phyloP scores from a whole-genome alignment of 2,113 vertebrate species.

The Typhlomys cinereus region DNA sequence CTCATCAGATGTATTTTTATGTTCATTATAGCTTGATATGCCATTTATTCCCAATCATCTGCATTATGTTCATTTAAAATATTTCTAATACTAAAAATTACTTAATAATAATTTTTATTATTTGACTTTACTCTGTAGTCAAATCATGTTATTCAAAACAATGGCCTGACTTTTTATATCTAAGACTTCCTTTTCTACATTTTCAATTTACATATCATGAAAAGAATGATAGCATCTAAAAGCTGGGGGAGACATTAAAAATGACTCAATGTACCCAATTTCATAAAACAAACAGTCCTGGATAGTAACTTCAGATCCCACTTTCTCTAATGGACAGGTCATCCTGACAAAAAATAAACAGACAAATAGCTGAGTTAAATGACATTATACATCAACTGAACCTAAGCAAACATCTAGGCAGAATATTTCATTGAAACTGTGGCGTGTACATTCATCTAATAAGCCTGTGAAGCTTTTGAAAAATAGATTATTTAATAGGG shows the following conservation, averaged over 20 bases:
- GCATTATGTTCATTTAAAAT: constrained; percentile 5
- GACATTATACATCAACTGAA: no score
- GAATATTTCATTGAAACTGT: no score
- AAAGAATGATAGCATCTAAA: background rate
- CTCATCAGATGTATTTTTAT: background rate
- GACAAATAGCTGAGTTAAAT: no score
- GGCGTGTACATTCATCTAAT: no score
- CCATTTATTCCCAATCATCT: background rate
- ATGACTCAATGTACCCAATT: background rate
- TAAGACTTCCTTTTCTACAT: background rate
- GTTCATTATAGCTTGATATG: background rate
- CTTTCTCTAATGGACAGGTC: no score
- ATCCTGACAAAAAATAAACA: no score
- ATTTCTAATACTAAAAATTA: constrained; percentile 25
- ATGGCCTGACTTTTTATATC: background rate
- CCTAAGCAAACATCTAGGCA: no score
- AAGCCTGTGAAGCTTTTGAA: no score
- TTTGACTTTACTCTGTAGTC: background rate
- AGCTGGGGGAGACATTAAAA: background rate
- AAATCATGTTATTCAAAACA: constrained; percentile 30
- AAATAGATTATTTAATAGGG: no score
- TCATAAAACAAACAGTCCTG: no score
- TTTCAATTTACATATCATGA: background rate
- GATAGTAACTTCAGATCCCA: no score
- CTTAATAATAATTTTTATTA: no score